Percentiles rank a stretch among this genome's conserved stretches.
Evolutionary conservation across 2,888 invertebrate genomes (phyloP).

Genomic region (Ophion obscuratus): DNA sequence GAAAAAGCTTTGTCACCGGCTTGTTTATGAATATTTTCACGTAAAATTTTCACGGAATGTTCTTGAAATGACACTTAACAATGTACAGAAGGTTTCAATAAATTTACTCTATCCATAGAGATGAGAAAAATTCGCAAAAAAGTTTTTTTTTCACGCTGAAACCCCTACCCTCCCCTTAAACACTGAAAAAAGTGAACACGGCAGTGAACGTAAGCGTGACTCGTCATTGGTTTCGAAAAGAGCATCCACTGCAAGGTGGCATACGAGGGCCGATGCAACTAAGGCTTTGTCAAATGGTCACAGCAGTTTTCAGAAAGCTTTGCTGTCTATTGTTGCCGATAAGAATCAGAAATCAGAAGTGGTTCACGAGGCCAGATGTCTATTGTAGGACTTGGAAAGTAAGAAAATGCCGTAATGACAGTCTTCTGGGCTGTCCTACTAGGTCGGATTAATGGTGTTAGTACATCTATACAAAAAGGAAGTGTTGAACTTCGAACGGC

Average conservation of each 20-base stretch:
- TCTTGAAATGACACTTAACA: too few relatives aligned
- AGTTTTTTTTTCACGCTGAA: too few relatives aligned
- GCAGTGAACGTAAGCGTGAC: not conserved
- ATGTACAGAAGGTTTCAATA: too few relatives aligned
- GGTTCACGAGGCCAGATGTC: conserved; percentile 6
- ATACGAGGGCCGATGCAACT: conserved; percentile 6
- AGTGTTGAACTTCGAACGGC: not conserved
- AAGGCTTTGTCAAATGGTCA: not conserved
- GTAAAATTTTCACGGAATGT: too few relatives aligned
- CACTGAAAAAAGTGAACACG: not conserved
- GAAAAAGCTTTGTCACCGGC: too few relatives aligned
- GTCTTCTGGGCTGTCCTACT: not conserved
- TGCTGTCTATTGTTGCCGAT: not conserved
- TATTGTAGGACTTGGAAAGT: not conserved
- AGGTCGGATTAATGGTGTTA: not conserved
- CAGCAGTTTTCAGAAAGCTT: conserved; percentile 1
- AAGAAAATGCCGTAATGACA: not conserved
- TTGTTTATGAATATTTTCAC: too few relatives aligned
- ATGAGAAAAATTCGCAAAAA: too few relatives aligned
- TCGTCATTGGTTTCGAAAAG: not conserved
- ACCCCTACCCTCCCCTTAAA: too few relatives aligned
- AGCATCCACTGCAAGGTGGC: not conserved
- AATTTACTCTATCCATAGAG: not conserved
- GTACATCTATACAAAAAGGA: not conserved
- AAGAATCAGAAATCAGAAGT: not conserved